Evolutionary conservation across 2,113 vertebrate genomes (phyloP).

Genomic region (Otocyon megalotis): DNA sequence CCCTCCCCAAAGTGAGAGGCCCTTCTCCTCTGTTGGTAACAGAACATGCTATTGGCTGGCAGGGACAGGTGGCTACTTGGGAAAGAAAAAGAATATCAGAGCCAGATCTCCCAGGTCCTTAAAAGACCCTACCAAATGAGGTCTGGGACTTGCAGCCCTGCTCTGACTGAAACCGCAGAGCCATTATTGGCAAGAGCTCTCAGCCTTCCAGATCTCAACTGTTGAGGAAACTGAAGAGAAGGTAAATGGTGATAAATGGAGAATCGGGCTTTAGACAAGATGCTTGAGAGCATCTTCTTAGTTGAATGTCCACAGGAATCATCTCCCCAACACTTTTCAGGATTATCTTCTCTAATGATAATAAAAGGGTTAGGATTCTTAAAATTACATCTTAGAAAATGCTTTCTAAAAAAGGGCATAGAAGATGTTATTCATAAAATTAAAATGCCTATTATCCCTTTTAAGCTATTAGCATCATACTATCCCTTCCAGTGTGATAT

Average conservation of each 20-base stretch:
- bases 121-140: neutral
- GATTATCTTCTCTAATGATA: neutral
- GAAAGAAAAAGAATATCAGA: neutral
- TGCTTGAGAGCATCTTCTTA: neutral
- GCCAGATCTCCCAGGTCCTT: neutral
- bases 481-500: neutral
- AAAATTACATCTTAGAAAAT: constrained; percentile 20
- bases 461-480: neutral
- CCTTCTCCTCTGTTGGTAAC: neutral
- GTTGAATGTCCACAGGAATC: neutral
- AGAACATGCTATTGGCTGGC: neutral
- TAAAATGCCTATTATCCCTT: neutral
- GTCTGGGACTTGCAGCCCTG: neutral
- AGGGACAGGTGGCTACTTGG: neutral
- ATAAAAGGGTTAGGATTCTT: neutral
- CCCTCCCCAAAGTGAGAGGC: neutral
- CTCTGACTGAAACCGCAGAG: neutral
- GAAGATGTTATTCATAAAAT: neutral
- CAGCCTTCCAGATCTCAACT: neutral
- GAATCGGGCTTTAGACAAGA: neutral
- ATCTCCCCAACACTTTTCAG: neutral
- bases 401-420: neutral
- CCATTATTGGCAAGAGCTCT: neutral
- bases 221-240: neutral
- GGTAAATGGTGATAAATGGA: neutral